Evolutionary conservation across 2,888 invertebrate species (phyloP).

Genomic region (Caenorhabditis doughertyi): DNA sequence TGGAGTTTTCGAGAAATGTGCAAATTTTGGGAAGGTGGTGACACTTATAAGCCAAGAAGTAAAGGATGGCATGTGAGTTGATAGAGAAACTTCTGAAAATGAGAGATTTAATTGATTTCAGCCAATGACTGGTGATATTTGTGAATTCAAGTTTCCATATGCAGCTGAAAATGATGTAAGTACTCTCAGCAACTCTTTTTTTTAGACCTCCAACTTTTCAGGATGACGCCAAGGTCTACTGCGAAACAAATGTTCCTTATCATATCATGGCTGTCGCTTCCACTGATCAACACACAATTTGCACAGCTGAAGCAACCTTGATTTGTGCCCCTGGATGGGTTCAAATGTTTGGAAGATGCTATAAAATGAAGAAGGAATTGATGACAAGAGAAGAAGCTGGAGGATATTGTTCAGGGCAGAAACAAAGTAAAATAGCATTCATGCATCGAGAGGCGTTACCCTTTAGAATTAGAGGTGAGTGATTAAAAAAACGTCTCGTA

Average conservation of each 20-base stretch:
- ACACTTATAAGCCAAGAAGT: neutral
- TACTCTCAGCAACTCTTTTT: neutral
- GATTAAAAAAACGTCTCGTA: too few relatives aligned
- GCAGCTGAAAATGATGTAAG: neutral
- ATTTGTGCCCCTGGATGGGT: conserved; percentile 15
- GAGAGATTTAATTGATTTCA: neutral
- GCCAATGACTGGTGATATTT: neutral
- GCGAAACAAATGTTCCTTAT: conserved; percentile 4
- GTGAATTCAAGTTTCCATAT: neutral
- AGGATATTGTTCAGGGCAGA: neutral
- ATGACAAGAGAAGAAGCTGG: neutral
- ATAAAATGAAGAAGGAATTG: conserved; percentile 5
- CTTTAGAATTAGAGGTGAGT: neutral
- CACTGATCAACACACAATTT: neutral
- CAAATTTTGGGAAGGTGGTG: neutral
- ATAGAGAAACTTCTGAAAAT: too few relatives aligned
- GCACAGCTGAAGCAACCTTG: neutral
- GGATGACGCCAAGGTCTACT: neutral
- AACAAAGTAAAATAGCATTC: neutral
- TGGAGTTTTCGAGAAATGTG: conserved; percentile 5
- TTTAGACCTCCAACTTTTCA: neutral
- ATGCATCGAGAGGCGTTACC: conserved; percentile 23
- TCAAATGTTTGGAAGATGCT: conserved; percentile 29
- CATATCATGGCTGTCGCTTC: neutral
- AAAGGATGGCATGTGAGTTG: neutral